phyloP scores from a whole-genome alignment of 2,113 vertebrate genomes.

The Hypocryptadius cinnamomeus region DNA sequence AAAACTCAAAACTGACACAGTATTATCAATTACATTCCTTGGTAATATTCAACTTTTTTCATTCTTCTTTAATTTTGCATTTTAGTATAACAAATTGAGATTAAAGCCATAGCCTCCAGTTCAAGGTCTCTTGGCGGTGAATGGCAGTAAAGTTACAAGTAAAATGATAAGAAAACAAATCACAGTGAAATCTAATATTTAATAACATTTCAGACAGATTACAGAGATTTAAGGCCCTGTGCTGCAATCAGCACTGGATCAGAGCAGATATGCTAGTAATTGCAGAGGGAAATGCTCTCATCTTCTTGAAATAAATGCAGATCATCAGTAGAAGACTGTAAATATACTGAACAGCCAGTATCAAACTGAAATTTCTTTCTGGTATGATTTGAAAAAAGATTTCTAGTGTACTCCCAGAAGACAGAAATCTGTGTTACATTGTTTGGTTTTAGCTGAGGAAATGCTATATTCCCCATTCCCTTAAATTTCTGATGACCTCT shows the following conservation, averaged over 20 bases:
- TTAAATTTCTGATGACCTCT: not conserved
- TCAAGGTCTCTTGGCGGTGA: constrained; percentile 39
- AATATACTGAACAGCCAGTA: not conserved
- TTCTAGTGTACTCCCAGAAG: not conserved
- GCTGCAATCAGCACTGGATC: not conserved
- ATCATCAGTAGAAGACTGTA: not conserved
- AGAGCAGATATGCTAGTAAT: not conserved
- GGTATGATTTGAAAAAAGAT: not conserved
- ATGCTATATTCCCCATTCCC: not conserved
- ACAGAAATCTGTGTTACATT: not conserved
- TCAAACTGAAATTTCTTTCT: not conserved
- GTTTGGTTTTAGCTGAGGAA: not conserved
- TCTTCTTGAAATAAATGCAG: constrained; percentile 3
- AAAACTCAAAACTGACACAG: constrained; percentile 57
- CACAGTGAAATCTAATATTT: constrained; percentile 23
- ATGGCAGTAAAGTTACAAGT: constrained; percentile 4
- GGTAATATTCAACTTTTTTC: constrained; percentile 48
- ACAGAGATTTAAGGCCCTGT: constrained; percentile 19
- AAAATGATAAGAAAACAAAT: constrained; percentile 42
- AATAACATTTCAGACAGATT: constrained; percentile 24
- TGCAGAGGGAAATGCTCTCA: not conserved
- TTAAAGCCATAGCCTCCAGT: constrained; percentile 9
- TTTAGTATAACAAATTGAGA: constrained; percentile 61
- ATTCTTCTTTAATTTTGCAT: constrained; percentile 68
- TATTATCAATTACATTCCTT: constrained; percentile 60